Evolutionary conservation across 2,113 vertebrate genomes (phyloP), one percentile per base, ranked within the genome.

Genomic region (Lagopus leucura): DNA sequence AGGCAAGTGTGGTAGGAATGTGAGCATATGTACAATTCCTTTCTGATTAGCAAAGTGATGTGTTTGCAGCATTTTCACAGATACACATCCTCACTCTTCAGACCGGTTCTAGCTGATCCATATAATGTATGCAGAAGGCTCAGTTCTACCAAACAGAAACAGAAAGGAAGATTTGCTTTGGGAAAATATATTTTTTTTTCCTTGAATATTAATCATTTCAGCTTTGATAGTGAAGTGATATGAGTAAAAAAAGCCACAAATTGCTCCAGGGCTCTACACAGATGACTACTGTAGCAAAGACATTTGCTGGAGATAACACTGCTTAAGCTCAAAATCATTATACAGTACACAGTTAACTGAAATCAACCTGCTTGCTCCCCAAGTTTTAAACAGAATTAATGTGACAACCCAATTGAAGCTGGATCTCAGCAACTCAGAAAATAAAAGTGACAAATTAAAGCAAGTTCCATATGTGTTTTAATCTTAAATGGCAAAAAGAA

Each of bases 121-220:
- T 89, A 52, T 93, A 94, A 93, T 80, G 52, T 78, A 97, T 90
- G 89, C 93, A 95, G 85, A 88, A 95, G 66, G 70, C 82, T 91
- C 71, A 38, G 52, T 90, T 94, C 92, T 95, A 92, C 63, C 83
- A 95, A 92, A 88, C 18, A 94, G 93, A 95, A 92, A 96, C 55
- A 91, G 75, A 96, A 96, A 92, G 67, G 22, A 93, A 71, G 81
- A 95, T 94, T 82, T 94, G 82, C 92, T 91, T 84, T 69, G 64
- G 65, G 80, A 95, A 91, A 93, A 84, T 88, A 25, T 92, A 24
- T 92, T 86, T 92, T 90, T 78, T 92, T 90, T 82, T 6, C 76
- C 82, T 85, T 94, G 95, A 97, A 97, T 97, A 96, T 96, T 97
- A 97, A 97, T 96, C 82, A 94, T 91, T 88, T 86, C 80, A 92